These are phyloP conservation scores for Cryptophagus acutangulus DNA, from an alignment of 2,888 invertebrate species.

Conservation along the genomic window DNA sequence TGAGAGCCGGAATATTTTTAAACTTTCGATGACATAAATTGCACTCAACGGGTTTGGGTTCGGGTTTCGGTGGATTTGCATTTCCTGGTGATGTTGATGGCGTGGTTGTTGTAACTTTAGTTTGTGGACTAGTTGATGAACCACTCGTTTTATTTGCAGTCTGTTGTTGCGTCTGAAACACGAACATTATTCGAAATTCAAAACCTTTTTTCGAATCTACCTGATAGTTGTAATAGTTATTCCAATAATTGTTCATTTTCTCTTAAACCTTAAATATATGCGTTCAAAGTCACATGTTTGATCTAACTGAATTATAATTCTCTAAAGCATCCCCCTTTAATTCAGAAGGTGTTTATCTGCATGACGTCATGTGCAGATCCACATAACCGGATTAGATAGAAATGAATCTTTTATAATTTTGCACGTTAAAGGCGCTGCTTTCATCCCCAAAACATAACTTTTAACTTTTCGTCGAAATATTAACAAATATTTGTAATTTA, in stretches of 20 bases:
- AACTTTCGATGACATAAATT: constrained; percentile 93
- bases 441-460: no score
- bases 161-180: constrained; percentile 35
- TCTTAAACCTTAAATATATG: constrained; percentile 4
- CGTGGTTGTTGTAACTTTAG: constrained; percentile 43
- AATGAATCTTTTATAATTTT: no score
- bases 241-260: constrained; percentile 22
- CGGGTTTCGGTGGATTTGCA: constrained; percentile 50
- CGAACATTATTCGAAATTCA: background rate
- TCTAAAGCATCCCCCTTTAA: background rate
- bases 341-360: constrained; percentile 25
- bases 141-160: constrained; percentile 34
- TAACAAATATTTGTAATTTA: no score
- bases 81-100: constrained; percentile 37
- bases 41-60: constrained; percentile 87
- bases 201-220: constrained; percentile 3
- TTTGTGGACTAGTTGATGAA: constrained; percentile 36
- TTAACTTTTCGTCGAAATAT: no score
- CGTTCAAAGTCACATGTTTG: no score
- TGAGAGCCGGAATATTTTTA: constrained; percentile 95
- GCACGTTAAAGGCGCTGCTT: no score
- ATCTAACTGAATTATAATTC: no score
- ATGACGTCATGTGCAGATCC: constrained; percentile 32
- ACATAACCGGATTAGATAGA: constrained; percentile 35
- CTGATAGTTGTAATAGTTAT: constrained; percentile 20